Base-by-base conservation (phyloP, 2,888 invertebrate genomes). In the Cerastoderma edule region DNA sequence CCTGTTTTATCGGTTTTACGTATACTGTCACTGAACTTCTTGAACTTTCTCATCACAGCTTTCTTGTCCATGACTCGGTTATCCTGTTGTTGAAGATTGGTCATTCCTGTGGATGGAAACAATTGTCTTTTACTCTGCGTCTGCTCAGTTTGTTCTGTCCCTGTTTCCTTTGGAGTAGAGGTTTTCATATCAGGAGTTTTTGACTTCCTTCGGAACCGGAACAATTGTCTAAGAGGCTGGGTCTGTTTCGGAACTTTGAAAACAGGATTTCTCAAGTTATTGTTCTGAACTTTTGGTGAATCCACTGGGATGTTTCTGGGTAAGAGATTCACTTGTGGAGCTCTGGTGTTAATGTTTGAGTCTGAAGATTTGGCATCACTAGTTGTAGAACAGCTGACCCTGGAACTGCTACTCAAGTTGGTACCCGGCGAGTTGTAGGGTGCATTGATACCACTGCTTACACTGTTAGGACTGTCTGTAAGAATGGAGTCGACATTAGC, bases 381-480 rank as follows among this genome's bases (percentile, higher is more conserved):
- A 64, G 85, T 80, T 39, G 80, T 81, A 60, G 84, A 81, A 60
- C 84, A 75, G 65, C 82, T 83, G 28, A 80, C 77, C 44, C 71
- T 67, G 1, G 81, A 83, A 39, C 80, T 75, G 44, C 78, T 85
- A 63, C 82, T 78, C 39, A 67, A 50, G 54, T 81, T 78, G n/a
- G 83, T 82, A 39, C 78, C 83, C 28, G 85, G 84, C 6, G 89
- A 89, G 79, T 90, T 90, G 75, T 83, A 85, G 0, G 90, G 90
- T 33, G 88, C 88, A 53, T 85, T 87, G 3, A 89, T 85, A 30
- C 90, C 90, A 75, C 89, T 89, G 54, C 87, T 82, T 0, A 86
- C 86, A 77, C 88, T 89, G 72, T 86, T 83, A 6, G 90, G 89
- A 75, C 89, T 89, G 80, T 89, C 89, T 13, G 90, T 90, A 28